Evolutionary conservation across 2,888 invertebrate genomes (phyloP), one percentile per base, ranked within the genome.

Genomic region (Drosophila mimetica): DNA sequence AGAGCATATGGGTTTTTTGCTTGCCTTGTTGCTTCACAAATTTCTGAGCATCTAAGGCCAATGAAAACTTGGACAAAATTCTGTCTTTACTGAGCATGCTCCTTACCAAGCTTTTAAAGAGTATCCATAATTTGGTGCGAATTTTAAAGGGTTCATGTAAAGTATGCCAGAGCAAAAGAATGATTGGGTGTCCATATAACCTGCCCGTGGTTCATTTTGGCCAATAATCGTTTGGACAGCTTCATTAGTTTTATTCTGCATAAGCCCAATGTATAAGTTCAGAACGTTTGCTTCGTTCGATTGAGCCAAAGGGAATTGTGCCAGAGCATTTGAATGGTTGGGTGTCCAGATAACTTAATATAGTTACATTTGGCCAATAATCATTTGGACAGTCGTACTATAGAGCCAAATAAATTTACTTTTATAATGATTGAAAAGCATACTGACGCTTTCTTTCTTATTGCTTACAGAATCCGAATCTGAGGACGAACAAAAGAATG

Each of bases 381-480:
- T 89, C 72, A 54, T 71, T 89, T 52, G 67, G 63, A 58, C 58
- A 58, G 18, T 1, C 14, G 4, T 6, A 6, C 0, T 8, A 22
- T 4, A 18, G 4, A 16, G 4, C 1, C 3, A 25, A 7, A 13
- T 25, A 8, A 2, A 20, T 20, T 9, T 13, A 8, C n/a, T 8
- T 22, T 16, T 4, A 20, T 4, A 48, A n/a, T 1, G 18, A 3
- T 11, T 30, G 6, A 22, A 8, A 16, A 28, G 1, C 13, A 9
- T 30, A 32, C 34, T 47, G 1, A 50, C n/a, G 2, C 39, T 2
- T 18, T 1, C 6, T 37, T 4, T 6, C 16, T 22, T 25, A 4
- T 58, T 48, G 44, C n/a, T 50, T 86, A 2, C 64, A 92, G 92
- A 92, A 86, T 90, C 91, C 18, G 92, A 92, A 84, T 92, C 92